Conservation (phyloP, 2,888 invertebrate species). For the Bimastos eiseni region DNA sequence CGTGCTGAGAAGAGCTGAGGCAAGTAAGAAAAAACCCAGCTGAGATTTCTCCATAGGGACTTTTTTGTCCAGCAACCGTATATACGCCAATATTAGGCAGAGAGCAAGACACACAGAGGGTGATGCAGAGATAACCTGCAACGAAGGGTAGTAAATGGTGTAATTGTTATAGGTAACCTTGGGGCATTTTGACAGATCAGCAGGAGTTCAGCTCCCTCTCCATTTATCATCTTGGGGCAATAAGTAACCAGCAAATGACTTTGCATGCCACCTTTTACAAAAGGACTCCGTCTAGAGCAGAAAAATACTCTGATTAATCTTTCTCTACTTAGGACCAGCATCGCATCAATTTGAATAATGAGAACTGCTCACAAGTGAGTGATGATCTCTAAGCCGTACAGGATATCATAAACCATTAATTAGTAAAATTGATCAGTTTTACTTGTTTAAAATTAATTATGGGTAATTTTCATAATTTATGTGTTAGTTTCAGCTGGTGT, state of each 20-base stretch:
- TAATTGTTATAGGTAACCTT: not conserved
- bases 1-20: not conserved
- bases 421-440: not conserved
- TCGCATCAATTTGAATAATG: not conserved
- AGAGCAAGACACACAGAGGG: not conserved
- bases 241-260: not conserved
- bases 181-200: not conserved
- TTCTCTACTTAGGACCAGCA: not conserved
- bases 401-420: not conserved
- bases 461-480: not conserved
- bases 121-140: not conserved
- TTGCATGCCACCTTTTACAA: slow-evolving; percentile 2
- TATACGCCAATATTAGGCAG: not conserved
- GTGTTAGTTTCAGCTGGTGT: not conserved
- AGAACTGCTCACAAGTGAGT: not conserved
- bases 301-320: not conserved
- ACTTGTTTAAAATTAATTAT: not conserved
- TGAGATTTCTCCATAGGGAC: not conserved
- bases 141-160: not conserved
- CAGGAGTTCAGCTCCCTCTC: not conserved
- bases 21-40: not conserved
- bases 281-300: not conserved
- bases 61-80: not conserved
- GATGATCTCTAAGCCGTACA: not conserved
- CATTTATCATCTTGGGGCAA: not conserved